Percentiles rank a stretch among this genome's conserved stretches.
Evolutionary conservation across 2,888 invertebrate species (phyloP).

Genomic region (Aphrophora alni): DNA sequence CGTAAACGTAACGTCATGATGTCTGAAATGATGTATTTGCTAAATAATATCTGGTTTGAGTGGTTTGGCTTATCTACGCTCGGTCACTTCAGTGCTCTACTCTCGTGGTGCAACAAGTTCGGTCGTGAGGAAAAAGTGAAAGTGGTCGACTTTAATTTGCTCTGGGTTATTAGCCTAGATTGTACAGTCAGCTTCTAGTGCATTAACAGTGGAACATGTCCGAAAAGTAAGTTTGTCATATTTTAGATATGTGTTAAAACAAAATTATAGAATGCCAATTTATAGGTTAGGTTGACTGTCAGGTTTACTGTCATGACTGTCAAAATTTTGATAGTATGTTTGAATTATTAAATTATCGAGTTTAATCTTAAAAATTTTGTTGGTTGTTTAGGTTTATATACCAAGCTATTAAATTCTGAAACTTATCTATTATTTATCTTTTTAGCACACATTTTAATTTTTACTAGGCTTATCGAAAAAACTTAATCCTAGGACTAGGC

Average conservation of each 20-base stretch:
- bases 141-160: neutral
- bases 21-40: neutral
- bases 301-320: neutral
- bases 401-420: too few relatives aligned
- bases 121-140: conserved; percentile 4
- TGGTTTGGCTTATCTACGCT: neutral
- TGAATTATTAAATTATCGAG: too few relatives aligned
- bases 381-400: too few relatives aligned
- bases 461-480: too few relatives aligned
- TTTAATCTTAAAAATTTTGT: too few relatives aligned
- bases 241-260: neutral
- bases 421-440: too few relatives aligned
- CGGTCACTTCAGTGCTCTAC: neutral
- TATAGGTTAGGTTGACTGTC: conserved; percentile 2
- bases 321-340: neutral
- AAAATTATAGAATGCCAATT: neutral
- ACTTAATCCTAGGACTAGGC: too few relatives aligned
- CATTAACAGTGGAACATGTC: neutral
- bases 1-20: neutral
- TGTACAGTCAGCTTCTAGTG: neutral
- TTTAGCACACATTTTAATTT: too few relatives aligned
- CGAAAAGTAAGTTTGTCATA: neutral
- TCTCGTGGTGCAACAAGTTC: neutral
- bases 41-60: too few relatives aligned
- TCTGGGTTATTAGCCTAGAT: neutral